Evolutionary conservation across 2,797 vertebrate genomes (phyloP).

Genomic region (Notolabrus celidotus): DNA sequence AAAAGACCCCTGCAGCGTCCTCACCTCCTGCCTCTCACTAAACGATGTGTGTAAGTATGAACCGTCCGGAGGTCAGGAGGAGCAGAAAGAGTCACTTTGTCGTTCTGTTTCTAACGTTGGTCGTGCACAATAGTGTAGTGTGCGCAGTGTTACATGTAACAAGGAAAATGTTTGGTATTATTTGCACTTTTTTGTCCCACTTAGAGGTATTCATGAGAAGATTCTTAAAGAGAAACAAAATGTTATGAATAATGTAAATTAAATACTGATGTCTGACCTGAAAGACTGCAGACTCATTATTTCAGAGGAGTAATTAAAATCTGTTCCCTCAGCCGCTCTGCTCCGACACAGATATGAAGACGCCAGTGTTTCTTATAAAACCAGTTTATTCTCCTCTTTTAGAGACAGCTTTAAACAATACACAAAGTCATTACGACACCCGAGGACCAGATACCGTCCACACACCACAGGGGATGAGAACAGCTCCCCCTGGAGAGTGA

Average conservation of each 20-base stretch:
- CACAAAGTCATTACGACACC: constrained; percentile 94
- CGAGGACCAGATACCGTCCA: constrained; percentile 86
- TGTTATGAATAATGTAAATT: constrained; percentile 87
- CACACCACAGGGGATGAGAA: constrained; percentile 94
- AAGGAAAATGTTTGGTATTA: constrained; percentile 85
- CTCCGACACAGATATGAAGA: constrained; percentile 25
- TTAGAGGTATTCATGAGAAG: constrained; percentile 75
- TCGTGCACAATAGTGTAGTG: constrained; percentile 88
- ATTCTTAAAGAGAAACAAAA: constrained; percentile 82
- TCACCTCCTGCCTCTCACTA: constrained; percentile 63
- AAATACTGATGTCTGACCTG: constrained; percentile 83
- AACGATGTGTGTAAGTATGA: constrained; percentile 80
- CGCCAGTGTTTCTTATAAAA: constrained; percentile 40
- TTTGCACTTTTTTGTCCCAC: constrained; percentile 87
- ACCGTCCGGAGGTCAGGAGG: constrained; percentile 74
- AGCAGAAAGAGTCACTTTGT: constrained; percentile 88
- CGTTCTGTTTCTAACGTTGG: constrained; percentile 85
- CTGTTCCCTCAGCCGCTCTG: constrained; percentile 26
- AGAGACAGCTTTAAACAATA: constrained; percentile 90
- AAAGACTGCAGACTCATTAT: constrained; percentile 29
- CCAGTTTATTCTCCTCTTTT: constrained; percentile 6
- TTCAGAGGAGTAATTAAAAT: constrained; percentile 42
- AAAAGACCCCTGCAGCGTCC: constrained; percentile 30
- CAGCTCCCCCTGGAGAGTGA: constrained; percentile 89
- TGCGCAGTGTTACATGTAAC: constrained; percentile 85